Percentiles rank a stretch among this genome's conserved stretches.
phyloP scores from a whole-genome alignment of 2,888 invertebrate species.

The Cheilosia pagana region DNA sequence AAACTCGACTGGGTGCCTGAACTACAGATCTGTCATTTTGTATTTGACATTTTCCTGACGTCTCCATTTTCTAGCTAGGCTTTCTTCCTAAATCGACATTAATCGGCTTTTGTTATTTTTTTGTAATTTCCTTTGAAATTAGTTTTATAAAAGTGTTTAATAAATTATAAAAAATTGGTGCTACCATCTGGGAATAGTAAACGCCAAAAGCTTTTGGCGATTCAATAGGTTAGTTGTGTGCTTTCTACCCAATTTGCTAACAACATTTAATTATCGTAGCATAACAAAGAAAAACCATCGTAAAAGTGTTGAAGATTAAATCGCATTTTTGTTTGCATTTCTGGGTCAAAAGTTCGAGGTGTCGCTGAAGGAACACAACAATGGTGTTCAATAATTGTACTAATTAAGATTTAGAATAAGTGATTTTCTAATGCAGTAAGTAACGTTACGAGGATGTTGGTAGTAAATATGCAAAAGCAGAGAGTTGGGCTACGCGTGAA shows the following conservation, averaged over 20 bases:
- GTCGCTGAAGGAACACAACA: not conserved
- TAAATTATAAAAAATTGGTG: not conserved
- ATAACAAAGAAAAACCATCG: slow-evolving; percentile 34
- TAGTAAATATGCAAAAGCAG: too few relatives aligned
- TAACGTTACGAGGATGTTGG: too few relatives aligned
- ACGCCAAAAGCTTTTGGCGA: not conserved
- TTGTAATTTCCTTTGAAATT: not conserved
- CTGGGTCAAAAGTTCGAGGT: slow-evolving; percentile 42
- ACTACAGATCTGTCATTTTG: too few relatives aligned
- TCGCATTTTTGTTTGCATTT: slow-evolving; percentile 17
- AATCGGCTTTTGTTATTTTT: not conserved
- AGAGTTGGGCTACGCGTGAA: too few relatives aligned
- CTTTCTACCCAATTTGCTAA: not conserved
- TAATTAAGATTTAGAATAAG: too few relatives aligned
- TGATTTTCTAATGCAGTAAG: too few relatives aligned
- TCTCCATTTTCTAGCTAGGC: not conserved
- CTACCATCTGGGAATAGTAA: not conserved
- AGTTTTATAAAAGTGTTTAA: not conserved
- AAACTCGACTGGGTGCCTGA: too few relatives aligned
- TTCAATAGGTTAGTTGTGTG: slow-evolving; percentile 15
- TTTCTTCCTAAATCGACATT: not conserved
- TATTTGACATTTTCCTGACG: not conserved
- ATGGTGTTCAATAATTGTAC: not conserved
- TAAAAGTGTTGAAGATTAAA: not conserved
- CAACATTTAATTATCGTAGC: not conserved